Conservation (phyloP, 2,113 vertebrate genomes). For the Upupa epops region DNA sequence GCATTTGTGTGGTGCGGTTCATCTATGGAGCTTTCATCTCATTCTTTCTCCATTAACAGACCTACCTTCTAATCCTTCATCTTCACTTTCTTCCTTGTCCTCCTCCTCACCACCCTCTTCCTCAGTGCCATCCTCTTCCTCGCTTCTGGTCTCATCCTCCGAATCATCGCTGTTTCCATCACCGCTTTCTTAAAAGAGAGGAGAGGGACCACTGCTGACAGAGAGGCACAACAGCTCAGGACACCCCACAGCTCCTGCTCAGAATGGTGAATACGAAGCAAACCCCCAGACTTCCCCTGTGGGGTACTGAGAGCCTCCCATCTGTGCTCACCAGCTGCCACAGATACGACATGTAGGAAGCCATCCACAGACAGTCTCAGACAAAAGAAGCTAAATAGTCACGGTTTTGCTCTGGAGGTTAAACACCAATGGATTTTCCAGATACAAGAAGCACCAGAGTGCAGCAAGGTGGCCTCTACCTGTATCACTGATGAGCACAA, state of each 20-base stretch:
- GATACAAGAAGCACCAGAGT: rapidly evolving
- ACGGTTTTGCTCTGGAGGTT: not conserved
- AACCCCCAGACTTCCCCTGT: not conserved
- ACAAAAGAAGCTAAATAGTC: not conserved
- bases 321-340: not conserved
- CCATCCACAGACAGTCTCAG: not conserved
- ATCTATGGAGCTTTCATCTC: not conserved
- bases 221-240: not conserved
- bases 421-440: not conserved
- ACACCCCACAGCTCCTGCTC: not conserved
- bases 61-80: slow-evolving; percentile 74
- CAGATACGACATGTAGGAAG: not conserved
- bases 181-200: slow-evolving; percentile 73
- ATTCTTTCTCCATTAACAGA: not conserved
- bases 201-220: not conserved
- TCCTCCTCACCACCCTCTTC: slow-evolving; percentile 76
- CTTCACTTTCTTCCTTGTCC: slow-evolving; percentile 77
- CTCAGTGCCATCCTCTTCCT: slow-evolving; percentile 71
- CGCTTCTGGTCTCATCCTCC: slow-evolving; percentile 72
- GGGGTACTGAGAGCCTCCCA: not conserved
- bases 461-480: slow-evolving; percentile 65
- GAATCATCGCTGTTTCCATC: slow-evolving; percentile 71
- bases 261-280: rapidly evolving
- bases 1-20: not conserved
- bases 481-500: slow-evolving; percentile 71